Conservation (phyloP, 2,888 invertebrate species). For the Lymantria dispar region DNA sequence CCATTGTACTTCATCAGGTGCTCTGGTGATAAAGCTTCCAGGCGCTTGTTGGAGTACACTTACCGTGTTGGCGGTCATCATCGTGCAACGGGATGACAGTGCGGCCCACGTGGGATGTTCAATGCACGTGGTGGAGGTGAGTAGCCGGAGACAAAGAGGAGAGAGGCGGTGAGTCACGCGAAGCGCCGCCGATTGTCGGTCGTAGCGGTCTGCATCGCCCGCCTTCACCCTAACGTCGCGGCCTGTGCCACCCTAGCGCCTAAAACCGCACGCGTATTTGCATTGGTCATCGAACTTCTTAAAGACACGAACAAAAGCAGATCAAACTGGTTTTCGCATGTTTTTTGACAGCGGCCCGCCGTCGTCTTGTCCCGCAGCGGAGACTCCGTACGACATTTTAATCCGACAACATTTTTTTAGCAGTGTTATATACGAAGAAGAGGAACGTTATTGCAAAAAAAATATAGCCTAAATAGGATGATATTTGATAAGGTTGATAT, state of each 20-base stretch:
- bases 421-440: slow-evolving; percentile 19
- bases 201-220: slow-evolving; percentile 59
- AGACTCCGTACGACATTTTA: slow-evolving; percentile 29
- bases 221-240: slow-evolving; percentile 36
- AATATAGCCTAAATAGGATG: slow-evolving; percentile 1
- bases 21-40: slow-evolving; percentile 96
- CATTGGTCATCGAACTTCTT: slow-evolving; percentile 77
- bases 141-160: slow-evolving; percentile 59
- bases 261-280: slow-evolving; percentile 65
- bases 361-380: slow-evolving; percentile 59
- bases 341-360: slow-evolving; percentile 56
- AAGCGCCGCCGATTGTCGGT: slow-evolving; percentile 62
- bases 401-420: slow-evolving; percentile 37
- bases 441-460: slow-evolving; percentile 13
- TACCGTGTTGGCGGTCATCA: slow-evolving; percentile 89
- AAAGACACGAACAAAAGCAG: slow-evolving; percentile 70
- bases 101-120: slow-evolving; percentile 16
- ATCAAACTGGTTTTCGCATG: slow-evolving; percentile 74
- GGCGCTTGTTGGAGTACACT: slow-evolving; percentile 99
- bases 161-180: slow-evolving; percentile 65
- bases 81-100: slow-evolving; percentile 38
- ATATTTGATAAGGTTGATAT: not conserved
- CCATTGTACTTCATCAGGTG: slow-evolving; percentile 99
- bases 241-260: slow-evolving; percentile 63
- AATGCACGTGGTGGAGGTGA: slow-evolving; percentile 43